phyloP scores from a whole-genome alignment of 2,888 invertebrate genomes.

The Macrosoma leucophasiata region DNA sequence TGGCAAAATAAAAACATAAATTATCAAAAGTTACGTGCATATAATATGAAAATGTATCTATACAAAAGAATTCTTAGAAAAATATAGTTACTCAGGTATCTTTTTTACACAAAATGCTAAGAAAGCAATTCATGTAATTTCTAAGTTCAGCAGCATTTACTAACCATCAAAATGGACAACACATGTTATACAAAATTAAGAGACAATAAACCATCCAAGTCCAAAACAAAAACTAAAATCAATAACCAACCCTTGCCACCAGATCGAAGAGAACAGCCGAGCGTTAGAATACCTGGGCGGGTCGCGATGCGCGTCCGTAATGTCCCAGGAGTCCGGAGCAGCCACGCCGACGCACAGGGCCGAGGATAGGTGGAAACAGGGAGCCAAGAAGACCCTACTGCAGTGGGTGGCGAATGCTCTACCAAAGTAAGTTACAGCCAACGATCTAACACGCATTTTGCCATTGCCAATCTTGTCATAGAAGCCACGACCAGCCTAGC shows the following conservation, averaged over 20 bases:
- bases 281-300: slow-evolving; percentile 90
- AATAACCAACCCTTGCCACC: slow-evolving; percentile 24
- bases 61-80: too few species aligned
- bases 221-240: too few species aligned
- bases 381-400: slow-evolving; percentile 92
- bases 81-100: too few species aligned
- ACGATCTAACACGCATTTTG: too few species aligned
- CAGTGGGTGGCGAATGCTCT: slow-evolving; percentile 96
- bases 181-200: too few species aligned
- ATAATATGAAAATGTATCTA: too few species aligned
- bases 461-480: too few species aligned
- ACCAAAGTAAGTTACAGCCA: slow-evolving; percentile 80
- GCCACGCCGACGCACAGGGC: slow-evolving; percentile 75
- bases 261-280: slow-evolving; percentile 97
- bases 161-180: neutral
- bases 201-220: too few species aligned
- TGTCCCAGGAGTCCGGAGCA: slow-evolving; percentile 88
- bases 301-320: slow-evolving; percentile 85
- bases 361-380: slow-evolving; percentile 87
- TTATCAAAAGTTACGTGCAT: too few species aligned
- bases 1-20: too few species aligned
- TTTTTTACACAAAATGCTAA: neutral
- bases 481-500: slow-evolving; percentile 81
- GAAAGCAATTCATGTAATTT: neutral
- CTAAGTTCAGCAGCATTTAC: neutral